phyloP scores from a whole-genome alignment of 2,888 invertebrate species.

The Leptinotarsa rubiginosa region DNA sequence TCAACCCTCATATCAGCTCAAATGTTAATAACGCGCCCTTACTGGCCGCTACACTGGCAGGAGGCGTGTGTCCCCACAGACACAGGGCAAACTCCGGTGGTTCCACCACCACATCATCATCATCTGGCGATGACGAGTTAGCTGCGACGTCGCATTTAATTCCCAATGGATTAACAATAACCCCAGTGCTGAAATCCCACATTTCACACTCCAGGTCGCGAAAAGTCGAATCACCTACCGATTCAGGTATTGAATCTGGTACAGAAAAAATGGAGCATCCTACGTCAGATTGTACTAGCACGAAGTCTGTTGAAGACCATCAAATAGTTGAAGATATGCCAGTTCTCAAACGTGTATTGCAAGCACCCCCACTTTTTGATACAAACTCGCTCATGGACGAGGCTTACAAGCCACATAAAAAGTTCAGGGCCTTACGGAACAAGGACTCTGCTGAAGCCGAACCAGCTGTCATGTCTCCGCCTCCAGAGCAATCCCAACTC shows the following conservation, averaged over 20 bases:
- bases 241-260: constrained; percentile 93
- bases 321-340: constrained; percentile 90
- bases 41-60: constrained; percentile 79
- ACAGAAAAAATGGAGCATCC: constrained; percentile 87
- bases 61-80: constrained; percentile 79
- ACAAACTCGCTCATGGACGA: constrained; percentile 93
- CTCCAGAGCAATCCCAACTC: constrained; percentile 55
- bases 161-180: constrained; percentile 80
- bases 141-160: constrained; percentile 78
- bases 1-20: constrained; percentile 62
- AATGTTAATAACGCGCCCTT: constrained; percentile 82
- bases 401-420: constrained; percentile 95
- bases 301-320: constrained; percentile 78
- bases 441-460: constrained; percentile 82
- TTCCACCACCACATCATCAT: constrained; percentile 64
- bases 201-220: constrained; percentile 72
- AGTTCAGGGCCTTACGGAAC: constrained; percentile 85
- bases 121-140: constrained; percentile 82
- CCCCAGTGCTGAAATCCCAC: constrained; percentile 72
- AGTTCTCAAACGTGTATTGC: constrained; percentile 89
- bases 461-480: constrained; percentile 68
- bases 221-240: constrained; percentile 90
- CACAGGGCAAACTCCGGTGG: constrained; percentile 78
- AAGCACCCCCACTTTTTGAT: constrained; percentile 92
- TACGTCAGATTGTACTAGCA: constrained; percentile 87